A percentile compares a stretch with the other conserved stretches of the same genome.
Conservation (phyloP, 2,113 vertebrate species). For the Hyaena hyaena region DNA sequence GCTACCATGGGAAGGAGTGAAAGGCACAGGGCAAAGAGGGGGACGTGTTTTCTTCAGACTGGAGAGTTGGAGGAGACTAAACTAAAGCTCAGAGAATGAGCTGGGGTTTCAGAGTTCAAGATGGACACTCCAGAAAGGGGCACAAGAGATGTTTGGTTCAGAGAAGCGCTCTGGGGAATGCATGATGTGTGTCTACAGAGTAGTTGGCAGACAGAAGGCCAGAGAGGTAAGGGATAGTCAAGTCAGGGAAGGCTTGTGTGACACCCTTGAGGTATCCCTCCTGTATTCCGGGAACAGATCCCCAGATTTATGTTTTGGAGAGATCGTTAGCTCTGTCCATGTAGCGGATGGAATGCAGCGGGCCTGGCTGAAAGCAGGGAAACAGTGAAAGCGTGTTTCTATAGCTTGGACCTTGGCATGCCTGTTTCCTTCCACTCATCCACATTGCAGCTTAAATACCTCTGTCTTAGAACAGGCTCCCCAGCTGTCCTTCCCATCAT, state of each 20-base stretch:
- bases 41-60: not conserved
- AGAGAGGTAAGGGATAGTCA: not conserved
- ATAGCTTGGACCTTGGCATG: not conserved
- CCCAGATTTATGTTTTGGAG: not conserved
- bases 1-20: not conserved
- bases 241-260: not conserved
- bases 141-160: no score
- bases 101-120: not conserved
- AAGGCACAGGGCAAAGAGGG: not conserved
- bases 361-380: not conserved
- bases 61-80: not conserved
- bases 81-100: not conserved
- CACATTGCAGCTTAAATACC: not conserved
- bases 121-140: not conserved
- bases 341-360: not conserved
- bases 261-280: not conserved
- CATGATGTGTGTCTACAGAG: not conserved
- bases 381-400: not conserved
- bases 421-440: not conserved
- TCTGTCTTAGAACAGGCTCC: not conserved
- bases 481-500: no score
- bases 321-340: not conserved
- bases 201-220: not conserved
- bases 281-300: not conserved
- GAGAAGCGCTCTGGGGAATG: not conserved